A percentile compares a stretch with the other conserved stretches of the same genome.
Evolutionary conservation across 2,113 vertebrate genomes (phyloP).

Genomic region (Empidonax alnorum): DNA sequence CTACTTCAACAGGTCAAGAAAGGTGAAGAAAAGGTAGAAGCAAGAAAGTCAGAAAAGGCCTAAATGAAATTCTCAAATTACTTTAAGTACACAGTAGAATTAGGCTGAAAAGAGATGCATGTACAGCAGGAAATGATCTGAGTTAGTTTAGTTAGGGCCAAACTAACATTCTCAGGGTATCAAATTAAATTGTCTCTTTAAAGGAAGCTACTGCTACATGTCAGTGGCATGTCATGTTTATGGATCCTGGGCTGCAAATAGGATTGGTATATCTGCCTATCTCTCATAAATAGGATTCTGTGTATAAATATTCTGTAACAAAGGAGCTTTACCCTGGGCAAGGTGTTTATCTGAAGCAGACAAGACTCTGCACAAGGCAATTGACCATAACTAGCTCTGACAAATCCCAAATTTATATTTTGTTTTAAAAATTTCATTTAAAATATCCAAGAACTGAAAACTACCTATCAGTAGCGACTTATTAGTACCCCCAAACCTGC

Average conservation of each 20-base stretch:
- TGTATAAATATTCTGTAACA: background rate
- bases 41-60: slow-evolving; percentile 83
- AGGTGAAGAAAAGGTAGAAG: slow-evolving; percentile 86
- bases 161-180: slow-evolving; percentile 38
- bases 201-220: background rate
- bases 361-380: background rate
- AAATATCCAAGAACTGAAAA: background rate
- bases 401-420: background rate
- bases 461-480: background rate
- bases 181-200: background rate
- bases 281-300: background rate
- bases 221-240: background rate
- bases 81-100: slow-evolving; percentile 80
- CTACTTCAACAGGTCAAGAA: slow-evolving; percentile 93
- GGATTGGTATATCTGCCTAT: background rate
- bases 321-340: background rate
- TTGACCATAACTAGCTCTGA: background rate
- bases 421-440: background rate
- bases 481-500: background rate
- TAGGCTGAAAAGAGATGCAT: slow-evolving; percentile 74
- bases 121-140: slow-evolving; percentile 58
- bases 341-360: background rate
- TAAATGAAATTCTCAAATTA: slow-evolving; percentile 77
- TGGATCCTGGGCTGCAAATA: background rate
- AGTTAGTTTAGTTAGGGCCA: slow-evolving; percentile 69